Evolutionary conservation across 2,888 invertebrate species (phyloP).

Genomic region (Apoderus coryli): DNA sequence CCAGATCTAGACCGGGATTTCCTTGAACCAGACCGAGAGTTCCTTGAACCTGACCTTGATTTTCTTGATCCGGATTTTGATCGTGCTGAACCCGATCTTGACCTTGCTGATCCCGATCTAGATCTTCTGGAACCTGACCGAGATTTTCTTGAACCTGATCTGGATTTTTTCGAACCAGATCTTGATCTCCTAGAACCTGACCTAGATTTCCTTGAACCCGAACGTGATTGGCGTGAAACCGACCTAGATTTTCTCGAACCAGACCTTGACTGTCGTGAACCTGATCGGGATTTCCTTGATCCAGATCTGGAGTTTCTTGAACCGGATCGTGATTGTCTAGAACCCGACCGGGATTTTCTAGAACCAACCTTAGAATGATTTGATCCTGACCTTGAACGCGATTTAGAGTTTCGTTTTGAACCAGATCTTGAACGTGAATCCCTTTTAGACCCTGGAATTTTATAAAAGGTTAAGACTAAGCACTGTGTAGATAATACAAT

Average conservation of each 20-base stretch:
- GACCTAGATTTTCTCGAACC: conserved; percentile 17
- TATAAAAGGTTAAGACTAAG: too few species aligned
- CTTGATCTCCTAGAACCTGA: conserved; percentile 20
- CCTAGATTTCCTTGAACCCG: conserved; percentile 16
- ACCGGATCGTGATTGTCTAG: conserved; percentile 20
- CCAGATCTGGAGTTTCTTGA: conserved; percentile 24
- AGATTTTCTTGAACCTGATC: conserved; percentile 23
- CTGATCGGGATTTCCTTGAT: conserved; percentile 24
- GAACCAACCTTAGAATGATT: conserved; percentile 12
- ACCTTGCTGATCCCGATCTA: conserved; percentile 19
- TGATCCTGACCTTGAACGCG: conserved; percentile 27
- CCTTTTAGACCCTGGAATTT: too few species aligned
- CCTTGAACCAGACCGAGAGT: conserved; percentile 20
- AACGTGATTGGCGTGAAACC: conserved; percentile 13
- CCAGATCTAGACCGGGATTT: conserved; percentile 14
- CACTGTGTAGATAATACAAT: too few species aligned
- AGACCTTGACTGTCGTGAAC: conserved; percentile 23
- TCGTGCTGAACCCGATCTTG: conserved; percentile 16
- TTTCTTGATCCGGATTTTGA: conserved; percentile 21
- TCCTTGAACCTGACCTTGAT: conserved; percentile 24
- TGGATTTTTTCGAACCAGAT: conserved; percentile 19
- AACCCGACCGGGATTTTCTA: conserved; percentile 18
- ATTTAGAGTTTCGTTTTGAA: conserved; percentile 23
- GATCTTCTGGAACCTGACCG: conserved; percentile 19
- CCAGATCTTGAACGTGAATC: too few species aligned